Conservation (phyloP, 2,797 vertebrate species). For the Sebastes nivosus region DNA sequence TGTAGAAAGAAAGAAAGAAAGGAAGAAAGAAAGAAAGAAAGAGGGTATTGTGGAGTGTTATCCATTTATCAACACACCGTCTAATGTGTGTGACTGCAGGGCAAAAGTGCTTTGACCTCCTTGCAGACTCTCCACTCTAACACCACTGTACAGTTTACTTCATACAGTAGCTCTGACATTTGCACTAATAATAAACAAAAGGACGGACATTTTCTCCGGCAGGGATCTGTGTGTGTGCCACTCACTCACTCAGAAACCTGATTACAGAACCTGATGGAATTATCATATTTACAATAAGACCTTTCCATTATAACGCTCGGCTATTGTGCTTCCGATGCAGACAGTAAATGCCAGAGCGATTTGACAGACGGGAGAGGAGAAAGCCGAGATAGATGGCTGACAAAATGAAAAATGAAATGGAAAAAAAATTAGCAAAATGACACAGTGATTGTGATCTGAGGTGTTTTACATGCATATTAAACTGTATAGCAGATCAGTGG, state of each 20-base stretch:
- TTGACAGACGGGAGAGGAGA: constrained; percentile 52
- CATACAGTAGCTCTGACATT: constrained; percentile 42
- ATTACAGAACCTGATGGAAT: constrained; percentile 62
- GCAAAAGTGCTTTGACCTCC: background rate
- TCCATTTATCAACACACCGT: background rate
- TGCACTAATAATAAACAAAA: constrained; percentile 35
- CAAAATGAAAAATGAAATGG: constrained; percentile 32
- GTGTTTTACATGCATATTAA: constrained; percentile 33
- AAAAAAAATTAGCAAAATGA: constrained; percentile 31
- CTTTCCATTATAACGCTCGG: constrained; percentile 51
- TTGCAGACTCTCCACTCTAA: background rate
- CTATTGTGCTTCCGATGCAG: constrained; percentile 54
- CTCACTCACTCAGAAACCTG: constrained; percentile 46
- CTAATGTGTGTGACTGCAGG: background rate
- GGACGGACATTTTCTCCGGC: constrained; percentile 4
- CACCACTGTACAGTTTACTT: background rate
- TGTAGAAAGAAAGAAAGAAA: background rate
- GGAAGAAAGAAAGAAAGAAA: background rate
- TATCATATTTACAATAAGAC: constrained; percentile 70
- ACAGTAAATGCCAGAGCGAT: constrained; percentile 69
- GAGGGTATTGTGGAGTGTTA: background rate
- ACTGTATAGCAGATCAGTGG: constrained; percentile 1
- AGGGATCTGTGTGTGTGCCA: constrained; percentile 22
- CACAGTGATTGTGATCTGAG: constrained; percentile 46
- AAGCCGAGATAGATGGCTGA: constrained; percentile 39